phyloP scores from a whole-genome alignment of 1,140 invertebrate species.

The Heliconius himera region DNA sequence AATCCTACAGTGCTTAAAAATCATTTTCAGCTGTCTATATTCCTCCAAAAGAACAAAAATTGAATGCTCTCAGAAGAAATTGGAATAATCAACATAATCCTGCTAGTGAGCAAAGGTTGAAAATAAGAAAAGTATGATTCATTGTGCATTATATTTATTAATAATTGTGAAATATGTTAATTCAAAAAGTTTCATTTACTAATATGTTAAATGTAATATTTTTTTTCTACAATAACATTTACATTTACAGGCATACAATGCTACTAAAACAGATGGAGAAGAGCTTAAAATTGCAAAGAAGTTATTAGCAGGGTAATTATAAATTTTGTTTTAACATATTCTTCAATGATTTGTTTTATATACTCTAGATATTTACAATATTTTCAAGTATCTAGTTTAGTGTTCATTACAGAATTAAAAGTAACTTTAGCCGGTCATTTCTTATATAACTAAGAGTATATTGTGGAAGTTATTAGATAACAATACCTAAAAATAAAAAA shows the following conservation, averaged over 20 bases:
- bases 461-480: no score
- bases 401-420: no score
- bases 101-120: slow-evolving; percentile 45
- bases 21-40: slow-evolving; percentile 68
- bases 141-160: no score
- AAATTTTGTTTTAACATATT: background rate
- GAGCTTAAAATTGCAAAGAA: slow-evolving; percentile 64
- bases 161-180: no score
- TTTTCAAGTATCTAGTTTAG: no score
- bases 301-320: slow-evolving; percentile 61
- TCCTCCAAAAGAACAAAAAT: slow-evolving; percentile 68
- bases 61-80: slow-evolving; percentile 56
- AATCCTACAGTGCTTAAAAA: background rate
- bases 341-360: no score
- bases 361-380: no score
- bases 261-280: slow-evolving; percentile 56
- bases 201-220: no score
- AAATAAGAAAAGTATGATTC: slow-evolving; percentile 63
- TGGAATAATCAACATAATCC: slow-evolving; percentile 66
- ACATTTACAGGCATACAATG: slow-evolving; percentile 60
- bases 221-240: background rate
- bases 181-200: no score
- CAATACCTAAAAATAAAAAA: no score
- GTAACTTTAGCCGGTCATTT: no score
- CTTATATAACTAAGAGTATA: no score